Evolutionary conservation across 2,888 invertebrate genomes (phyloP).

Genomic region (Leptopilina myrica): DNA sequence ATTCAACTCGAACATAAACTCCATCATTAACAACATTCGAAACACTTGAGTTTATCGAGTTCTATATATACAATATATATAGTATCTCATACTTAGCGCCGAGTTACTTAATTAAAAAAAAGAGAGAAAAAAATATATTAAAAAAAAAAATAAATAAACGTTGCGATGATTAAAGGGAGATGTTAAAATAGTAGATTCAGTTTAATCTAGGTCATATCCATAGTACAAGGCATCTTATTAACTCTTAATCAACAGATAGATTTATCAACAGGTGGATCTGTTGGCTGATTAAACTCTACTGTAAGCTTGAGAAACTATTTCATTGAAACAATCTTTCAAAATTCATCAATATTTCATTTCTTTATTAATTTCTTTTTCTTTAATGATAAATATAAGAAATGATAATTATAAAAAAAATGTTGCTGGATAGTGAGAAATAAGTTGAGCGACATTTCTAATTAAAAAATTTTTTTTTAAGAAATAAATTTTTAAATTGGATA

Average conservation of each 20-base stretch:
- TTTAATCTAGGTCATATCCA: conserved; percentile 11
- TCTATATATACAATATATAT: no score
- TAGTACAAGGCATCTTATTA: conserved; percentile 5
- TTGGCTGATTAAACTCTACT: conserved; percentile 3
- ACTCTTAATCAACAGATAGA: not conserved
- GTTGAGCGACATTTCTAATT: no score
- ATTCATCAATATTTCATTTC: not conserved
- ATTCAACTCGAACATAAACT: not conserved
- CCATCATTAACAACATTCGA: conserved; percentile 1
- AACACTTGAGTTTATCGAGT: no score
- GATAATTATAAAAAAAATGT: not conserved
- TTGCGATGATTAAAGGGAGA: not conserved
- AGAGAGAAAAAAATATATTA: not conserved
- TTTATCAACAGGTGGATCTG: not conserved
- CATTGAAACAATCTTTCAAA: not conserved
- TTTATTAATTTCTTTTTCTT: not conserved
- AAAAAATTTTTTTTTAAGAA: no score
- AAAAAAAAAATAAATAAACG: not conserved
- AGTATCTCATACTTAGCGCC: no score
- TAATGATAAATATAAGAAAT: not conserved
- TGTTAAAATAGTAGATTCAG: not conserved
- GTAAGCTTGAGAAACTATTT: not conserved
- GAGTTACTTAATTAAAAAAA: no score
- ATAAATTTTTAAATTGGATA: no score
- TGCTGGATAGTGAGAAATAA: no score